Percentiles rank a stretch among this genome's conserved stretches.
Evolutionary conservation across 2,113 vertebrate species (phyloP).

Genomic region (Ornithorhynchus anatinus): DNA sequence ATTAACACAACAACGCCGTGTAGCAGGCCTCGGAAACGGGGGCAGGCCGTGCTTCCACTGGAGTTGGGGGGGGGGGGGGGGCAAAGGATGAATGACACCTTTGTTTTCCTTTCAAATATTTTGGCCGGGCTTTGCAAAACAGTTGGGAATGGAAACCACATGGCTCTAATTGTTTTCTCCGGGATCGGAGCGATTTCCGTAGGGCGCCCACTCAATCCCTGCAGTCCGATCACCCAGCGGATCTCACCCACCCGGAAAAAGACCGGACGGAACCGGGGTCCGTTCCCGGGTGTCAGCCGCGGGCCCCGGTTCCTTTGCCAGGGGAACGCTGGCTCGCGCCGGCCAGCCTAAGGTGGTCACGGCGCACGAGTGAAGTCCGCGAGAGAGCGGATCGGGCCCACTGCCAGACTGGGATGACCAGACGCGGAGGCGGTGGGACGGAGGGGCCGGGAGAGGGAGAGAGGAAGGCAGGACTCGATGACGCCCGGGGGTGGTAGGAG

Average conservation of each 20-base stretch:
- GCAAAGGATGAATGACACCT: not conserved
- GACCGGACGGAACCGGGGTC: not conserved
- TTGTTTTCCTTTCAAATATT: conserved; percentile 9
- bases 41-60: not conserved
- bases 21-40: conserved; percentile 11
- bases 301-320: conserved; percentile 5
- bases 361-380: not conserved
- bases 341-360: not conserved
- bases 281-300: not conserved
- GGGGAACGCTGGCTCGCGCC: not conserved
- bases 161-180: conserved; percentile 40
- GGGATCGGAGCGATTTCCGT: conserved; percentile 15
- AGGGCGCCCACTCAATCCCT: not conserved
- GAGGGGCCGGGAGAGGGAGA: not conserved
- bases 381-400: no score
- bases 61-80: not conserved
- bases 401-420: no score
- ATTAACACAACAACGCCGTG: not conserved
- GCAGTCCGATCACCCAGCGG: not conserved
- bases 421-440: no score
- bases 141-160: conserved; percentile 23
- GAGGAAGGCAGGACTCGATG: no score
- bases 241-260: not conserved
- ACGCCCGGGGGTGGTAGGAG: no score
- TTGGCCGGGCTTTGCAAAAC: conserved; percentile 32